phyloP scores from a whole-genome alignment of 2,113 vertebrate genomes.

The Puntigrus tetrazona region DNA sequence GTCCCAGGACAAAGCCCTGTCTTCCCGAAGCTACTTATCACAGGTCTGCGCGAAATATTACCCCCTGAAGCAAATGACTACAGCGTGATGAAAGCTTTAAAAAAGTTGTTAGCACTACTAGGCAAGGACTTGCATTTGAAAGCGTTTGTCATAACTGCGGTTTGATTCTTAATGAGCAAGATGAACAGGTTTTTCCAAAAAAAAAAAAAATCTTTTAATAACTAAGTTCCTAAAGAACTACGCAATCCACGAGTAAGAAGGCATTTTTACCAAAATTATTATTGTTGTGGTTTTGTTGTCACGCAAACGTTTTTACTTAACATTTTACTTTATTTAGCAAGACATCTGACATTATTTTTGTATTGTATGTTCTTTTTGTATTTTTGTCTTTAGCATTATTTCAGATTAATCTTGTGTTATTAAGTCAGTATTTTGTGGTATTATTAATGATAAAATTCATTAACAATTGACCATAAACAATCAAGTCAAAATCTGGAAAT shows the following conservation, averaged over 20 bases:
- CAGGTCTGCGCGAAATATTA: conserved; percentile 47
- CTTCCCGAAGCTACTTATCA: conserved; percentile 43
- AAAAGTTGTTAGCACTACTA: conserved; percentile 12
- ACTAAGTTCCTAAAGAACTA: too few species aligned
- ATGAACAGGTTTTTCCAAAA: conserved; percentile 11
- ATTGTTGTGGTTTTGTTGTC: not conserved
- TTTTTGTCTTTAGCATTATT: too few species aligned
- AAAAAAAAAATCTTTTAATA: not conserved
- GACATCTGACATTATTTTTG: too few species aligned
- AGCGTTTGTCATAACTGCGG: conserved; percentile 10
- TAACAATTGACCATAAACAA: not conserved
- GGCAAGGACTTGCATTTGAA: not conserved
- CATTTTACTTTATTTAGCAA: too few species aligned
- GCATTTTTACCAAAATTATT: too few species aligned
- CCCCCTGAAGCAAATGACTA: conserved; percentile 41
- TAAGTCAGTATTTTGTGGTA: too few species aligned
- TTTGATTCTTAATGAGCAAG: conserved; percentile 10
- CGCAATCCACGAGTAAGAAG: too few species aligned
- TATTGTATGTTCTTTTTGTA: too few species aligned
- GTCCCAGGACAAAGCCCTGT: conserved; percentile 31
- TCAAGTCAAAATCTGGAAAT: not conserved
- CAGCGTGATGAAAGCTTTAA: conserved; percentile 31
- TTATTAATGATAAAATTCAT: too few species aligned
- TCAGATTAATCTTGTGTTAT: too few species aligned
- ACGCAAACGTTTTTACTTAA: not conserved